phyloP scores from a whole-genome alignment of 1,140 invertebrate genomes.

The Leptestheria dahalacensis region DNA sequence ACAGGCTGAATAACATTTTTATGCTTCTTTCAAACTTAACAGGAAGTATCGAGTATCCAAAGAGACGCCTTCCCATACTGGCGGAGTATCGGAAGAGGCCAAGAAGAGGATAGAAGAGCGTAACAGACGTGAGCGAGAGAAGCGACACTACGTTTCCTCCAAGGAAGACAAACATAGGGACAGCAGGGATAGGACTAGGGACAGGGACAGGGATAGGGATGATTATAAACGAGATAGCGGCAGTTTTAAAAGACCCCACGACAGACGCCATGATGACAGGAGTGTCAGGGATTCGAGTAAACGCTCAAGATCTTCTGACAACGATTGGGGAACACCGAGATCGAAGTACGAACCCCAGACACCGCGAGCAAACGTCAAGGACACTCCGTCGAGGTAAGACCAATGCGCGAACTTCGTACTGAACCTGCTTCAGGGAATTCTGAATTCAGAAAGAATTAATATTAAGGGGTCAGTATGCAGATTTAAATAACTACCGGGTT shows the following conservation, averaged over 20 bases:
- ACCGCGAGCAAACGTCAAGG: constrained; percentile 49
- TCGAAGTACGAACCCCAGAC: constrained; percentile 68
- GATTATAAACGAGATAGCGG: constrained; percentile 24
- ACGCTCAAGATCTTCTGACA: constrained; percentile 19
- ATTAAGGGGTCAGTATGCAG: too few species aligned
- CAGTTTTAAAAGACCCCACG: constrained; percentile 22
- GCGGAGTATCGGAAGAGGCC: constrained; percentile 68
- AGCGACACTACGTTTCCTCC: constrained; percentile 34
- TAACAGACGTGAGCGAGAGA: constrained; percentile 39
- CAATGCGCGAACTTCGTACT: background rate
- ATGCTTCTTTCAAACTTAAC: too few species aligned
- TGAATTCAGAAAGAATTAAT: too few species aligned
- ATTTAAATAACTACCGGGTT: too few species aligned
- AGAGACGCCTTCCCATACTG: constrained; percentile 86
- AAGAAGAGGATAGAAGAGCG: constrained; percentile 50
- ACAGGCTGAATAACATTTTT: too few species aligned
- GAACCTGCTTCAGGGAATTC: too few species aligned
- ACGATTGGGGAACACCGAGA: constrained; percentile 37
- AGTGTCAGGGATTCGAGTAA: constrained; percentile 15
- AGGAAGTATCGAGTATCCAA: constrained; percentile 60
- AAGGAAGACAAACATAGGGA: constrained; percentile 33
- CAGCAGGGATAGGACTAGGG: constrained; percentile 27
- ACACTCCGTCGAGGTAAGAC: constrained; percentile 40
- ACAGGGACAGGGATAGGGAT: constrained; percentile 19
- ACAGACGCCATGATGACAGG: constrained; percentile 21